Conservation (phyloP, 2,113 vertebrate species). For the Caloenas nicobarica region DNA sequence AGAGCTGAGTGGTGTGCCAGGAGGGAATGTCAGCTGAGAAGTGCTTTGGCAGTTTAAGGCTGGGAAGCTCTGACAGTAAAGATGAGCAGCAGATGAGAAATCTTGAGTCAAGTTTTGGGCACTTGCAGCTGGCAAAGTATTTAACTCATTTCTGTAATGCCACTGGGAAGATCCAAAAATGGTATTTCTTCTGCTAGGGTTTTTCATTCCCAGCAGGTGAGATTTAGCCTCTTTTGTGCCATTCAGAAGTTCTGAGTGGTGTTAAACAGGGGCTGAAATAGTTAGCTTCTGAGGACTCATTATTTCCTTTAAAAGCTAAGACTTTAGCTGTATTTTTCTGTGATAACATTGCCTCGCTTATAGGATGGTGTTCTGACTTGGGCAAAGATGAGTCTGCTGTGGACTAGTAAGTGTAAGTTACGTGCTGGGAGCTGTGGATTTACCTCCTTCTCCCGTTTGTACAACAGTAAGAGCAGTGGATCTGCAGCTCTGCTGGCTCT, state of each 20-base stretch:
- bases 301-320: not conserved
- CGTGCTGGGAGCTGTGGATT: not conserved
- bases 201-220: not conserved
- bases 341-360: not conserved
- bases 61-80: not conserved
- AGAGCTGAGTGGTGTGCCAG: not conserved
- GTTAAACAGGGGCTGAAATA: not conserved
- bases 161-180: not conserved
- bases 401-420: not conserved
- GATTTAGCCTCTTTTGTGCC: not conserved
- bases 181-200: not conserved
- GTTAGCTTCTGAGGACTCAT: not conserved
- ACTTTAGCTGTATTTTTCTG: not conserved
- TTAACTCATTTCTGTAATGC: not conserved
- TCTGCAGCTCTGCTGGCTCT: constrained; percentile 88
- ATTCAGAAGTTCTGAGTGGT: not conserved
- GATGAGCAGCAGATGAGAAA: not conserved
- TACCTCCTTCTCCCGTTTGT: not conserved
- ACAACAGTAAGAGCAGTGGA: constrained; percentile 88
- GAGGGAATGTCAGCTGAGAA: not conserved
- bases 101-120: not conserved
- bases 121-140: not conserved
- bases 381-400: not conserved
- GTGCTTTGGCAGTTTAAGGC: not conserved
- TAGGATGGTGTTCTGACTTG: not conserved